Conservation (phyloP, 2,113 vertebrate genomes). For the Nyctibius bracteatus region DNA sequence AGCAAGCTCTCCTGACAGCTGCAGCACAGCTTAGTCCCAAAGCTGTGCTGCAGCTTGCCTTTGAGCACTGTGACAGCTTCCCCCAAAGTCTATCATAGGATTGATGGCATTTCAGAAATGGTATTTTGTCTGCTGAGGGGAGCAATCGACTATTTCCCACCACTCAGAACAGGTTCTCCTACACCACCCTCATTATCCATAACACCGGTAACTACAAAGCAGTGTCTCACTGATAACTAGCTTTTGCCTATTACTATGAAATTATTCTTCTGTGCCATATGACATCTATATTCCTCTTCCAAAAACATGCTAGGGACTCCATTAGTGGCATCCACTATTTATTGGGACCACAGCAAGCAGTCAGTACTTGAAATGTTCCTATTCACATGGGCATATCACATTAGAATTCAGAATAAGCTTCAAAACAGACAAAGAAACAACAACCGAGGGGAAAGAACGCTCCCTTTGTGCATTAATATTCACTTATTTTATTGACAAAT, state of each 20-base stretch:
- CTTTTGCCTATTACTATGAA: slow-evolving; percentile 32
- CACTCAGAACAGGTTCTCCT: neutral
- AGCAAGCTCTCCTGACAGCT: neutral
- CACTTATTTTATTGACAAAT: slow-evolving; percentile 30
- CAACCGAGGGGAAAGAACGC: neutral
- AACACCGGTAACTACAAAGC: slow-evolving; percentile 1
- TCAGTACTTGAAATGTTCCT: slow-evolving; percentile 26
- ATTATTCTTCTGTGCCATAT: slow-evolving; percentile 41
- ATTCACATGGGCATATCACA: neutral
- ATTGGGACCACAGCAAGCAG: slow-evolving; percentile 15
- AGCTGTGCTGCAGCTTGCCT: neutral
- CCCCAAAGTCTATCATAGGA: neutral
- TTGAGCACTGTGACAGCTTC: neutral
- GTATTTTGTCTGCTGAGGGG: neutral
- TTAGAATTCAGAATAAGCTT: slow-evolving; percentile 30
- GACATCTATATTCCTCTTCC: slow-evolving; percentile 34
- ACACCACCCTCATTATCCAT: neutral
- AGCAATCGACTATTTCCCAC: neutral
- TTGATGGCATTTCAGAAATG: neutral
- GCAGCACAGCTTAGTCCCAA: neutral
- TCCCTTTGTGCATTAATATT: neutral
- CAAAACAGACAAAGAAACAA: slow-evolving; percentile 17
- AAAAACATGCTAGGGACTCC: slow-evolving; percentile 23
- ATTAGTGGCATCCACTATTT: slow-evolving; percentile 29
- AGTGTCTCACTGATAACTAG: neutral